These are phyloP conservation scores for Bugulina stolonifera DNA, from an alignment of 2,888 invertebrate genomes.

Conservation along the genomic window DNA sequence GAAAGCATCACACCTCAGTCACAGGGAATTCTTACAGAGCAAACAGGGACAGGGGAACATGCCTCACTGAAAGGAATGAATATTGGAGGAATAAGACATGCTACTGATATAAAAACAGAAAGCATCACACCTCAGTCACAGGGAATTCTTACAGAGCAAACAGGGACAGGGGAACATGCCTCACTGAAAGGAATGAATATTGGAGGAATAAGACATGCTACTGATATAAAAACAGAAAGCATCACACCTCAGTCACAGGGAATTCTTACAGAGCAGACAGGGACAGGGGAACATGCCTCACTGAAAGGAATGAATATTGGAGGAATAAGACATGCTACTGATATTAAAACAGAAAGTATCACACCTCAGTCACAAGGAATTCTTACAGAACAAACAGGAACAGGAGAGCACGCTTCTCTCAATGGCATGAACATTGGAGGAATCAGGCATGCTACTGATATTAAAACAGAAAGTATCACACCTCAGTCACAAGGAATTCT, in stretches of 20 bases:
- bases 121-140: background rate
- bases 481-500: background rate
- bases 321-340: background rate
- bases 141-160: background rate
- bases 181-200: background rate
- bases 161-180: slow-evolving; percentile 1
- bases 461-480: background rate
- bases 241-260: background rate
- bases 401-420: slow-evolving; percentile 6
- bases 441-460: background rate
- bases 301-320: slow-evolving; percentile 7
- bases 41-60: slow-evolving; percentile 1
- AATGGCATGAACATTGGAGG: background rate
- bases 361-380: background rate
- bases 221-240: background rate
- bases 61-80: slow-evolving; percentile 2
- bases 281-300: background rate
- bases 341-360: background rate
- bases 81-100: background rate
- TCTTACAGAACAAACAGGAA: background rate
- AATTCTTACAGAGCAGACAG: background rate
- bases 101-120: background rate
- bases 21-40: background rate
- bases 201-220: background rate
- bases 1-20: background rate